These are phyloP conservation scores for Epistrophe eligans DNA, from an alignment of 2,888 invertebrate genomes.

Conservation along the genomic window DNA sequence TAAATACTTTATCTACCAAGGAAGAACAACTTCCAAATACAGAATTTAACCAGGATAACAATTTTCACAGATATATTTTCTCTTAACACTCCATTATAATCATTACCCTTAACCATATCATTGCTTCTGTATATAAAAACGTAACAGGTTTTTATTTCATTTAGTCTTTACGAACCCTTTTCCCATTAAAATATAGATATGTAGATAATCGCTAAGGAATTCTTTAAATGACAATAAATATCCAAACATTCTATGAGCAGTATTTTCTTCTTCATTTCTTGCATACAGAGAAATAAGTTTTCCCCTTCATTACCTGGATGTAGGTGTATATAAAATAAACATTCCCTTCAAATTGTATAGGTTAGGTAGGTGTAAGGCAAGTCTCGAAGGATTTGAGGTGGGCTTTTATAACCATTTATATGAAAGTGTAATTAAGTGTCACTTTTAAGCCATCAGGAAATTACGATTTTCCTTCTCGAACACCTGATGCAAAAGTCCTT, in stretches of 20 bases:
- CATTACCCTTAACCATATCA: background rate
- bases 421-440: conserved; percentile 78
- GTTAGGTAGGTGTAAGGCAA: background rate
- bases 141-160: no score
- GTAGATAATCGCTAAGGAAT: conserved; percentile 11
- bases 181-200: background rate
- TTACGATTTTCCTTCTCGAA: conserved; percentile 77
- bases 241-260: conserved; percentile 35
- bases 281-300: conserved; percentile 1
- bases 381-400: conserved; percentile 25
- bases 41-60: background rate
- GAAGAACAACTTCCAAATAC: background rate
- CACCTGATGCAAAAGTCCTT: conserved; percentile 77
- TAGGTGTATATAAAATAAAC: background rate
- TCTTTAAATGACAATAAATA: conserved; percentile 68
- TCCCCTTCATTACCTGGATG: conserved; percentile 52
- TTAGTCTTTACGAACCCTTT: background rate
- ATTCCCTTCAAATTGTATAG: background rate
- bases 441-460: conserved; percentile 78
- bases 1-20: background rate
- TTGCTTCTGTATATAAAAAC: background rate
- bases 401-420: conserved; percentile 73
- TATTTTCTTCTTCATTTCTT: background rate
- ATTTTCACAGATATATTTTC: background rate
- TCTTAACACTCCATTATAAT: background rate